A percentile compares a stretch with the other conserved stretches of the same genome.
phyloP scores from a whole-genome alignment of 2,888 invertebrate species.

The Pteria penguin region DNA sequence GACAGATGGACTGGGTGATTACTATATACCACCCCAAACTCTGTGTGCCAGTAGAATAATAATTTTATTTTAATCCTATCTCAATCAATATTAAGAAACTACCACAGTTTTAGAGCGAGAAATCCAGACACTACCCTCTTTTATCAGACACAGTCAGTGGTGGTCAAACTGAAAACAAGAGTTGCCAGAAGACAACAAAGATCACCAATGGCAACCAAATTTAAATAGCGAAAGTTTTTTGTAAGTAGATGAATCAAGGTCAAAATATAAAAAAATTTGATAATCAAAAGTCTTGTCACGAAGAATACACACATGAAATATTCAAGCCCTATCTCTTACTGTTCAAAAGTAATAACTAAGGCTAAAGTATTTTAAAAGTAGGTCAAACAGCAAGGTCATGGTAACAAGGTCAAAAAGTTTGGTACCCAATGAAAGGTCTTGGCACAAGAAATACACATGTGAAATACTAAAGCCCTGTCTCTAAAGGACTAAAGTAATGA shows the following conservation, averaged over 20 bases:
- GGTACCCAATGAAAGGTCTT: neutral
- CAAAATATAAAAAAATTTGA: neutral
- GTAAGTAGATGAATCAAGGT: neutral
- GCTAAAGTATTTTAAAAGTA: neutral
- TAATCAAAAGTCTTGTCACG: neutral
- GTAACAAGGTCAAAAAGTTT: neutral
- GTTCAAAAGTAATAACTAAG: neutral
- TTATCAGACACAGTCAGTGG: no score
- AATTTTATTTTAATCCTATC: no score
- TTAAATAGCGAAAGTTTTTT: slow-evolving; percentile 3
- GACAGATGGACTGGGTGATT: no score
- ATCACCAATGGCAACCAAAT: no score
- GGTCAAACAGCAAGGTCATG: neutral
- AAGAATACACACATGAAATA: neutral
- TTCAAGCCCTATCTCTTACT: neutral
- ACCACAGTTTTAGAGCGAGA: no score
- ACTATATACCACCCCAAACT: no score
- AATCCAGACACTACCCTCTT: no score
- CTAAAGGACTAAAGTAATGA: neutral
- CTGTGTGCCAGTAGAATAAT: no score
- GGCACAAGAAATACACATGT: neutral
- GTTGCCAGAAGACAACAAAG: no score
- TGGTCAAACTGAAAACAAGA: no score
- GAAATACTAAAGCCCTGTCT: neutral
- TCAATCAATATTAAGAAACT: no score